phyloP scores from a whole-genome alignment of 1,140 invertebrate species.

The Drosophila kikkawai region DNA sequence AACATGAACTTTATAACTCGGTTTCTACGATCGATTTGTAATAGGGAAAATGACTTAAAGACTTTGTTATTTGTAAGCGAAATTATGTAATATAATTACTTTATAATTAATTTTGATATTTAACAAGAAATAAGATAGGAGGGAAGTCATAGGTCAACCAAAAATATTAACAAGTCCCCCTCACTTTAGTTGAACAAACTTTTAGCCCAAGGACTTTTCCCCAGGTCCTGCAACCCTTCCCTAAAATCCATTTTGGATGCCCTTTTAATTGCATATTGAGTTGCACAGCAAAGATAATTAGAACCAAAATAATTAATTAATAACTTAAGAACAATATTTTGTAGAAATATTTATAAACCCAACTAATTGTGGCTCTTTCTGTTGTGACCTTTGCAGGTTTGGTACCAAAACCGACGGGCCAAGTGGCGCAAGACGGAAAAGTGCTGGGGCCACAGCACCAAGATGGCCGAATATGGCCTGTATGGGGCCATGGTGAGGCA shows the following conservation, averaged over 20 bases:
- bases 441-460: constrained; percentile 99
- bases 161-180: background rate
- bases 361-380: background rate
- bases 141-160: background rate
- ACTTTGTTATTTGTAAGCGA: background rate
- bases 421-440: constrained; percentile 99
- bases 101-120: background rate
- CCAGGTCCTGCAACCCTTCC: background rate
- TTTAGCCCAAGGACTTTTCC: background rate
- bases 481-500: constrained; percentile 99
- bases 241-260: background rate
- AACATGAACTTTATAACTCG: background rate
- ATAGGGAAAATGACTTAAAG: background rate
- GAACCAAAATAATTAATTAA: background rate
- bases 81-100: background rate
- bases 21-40: background rate
- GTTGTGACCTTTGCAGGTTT: constrained; percentile 90
- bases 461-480: constrained; percentile 99
- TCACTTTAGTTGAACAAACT: background rate
- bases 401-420: constrained; percentile 98
- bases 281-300: constrained; percentile 7
- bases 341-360: background rate
- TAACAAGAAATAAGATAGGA: no score
- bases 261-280: constrained; percentile 21
- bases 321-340: background rate